Percentiles rank a stretch among this genome's conserved stretches.
These are phyloP conservation scores for Apaloderma vittatum DNA, from an alignment of 2,113 vertebrate species.

Conservation along the genomic window DNA sequence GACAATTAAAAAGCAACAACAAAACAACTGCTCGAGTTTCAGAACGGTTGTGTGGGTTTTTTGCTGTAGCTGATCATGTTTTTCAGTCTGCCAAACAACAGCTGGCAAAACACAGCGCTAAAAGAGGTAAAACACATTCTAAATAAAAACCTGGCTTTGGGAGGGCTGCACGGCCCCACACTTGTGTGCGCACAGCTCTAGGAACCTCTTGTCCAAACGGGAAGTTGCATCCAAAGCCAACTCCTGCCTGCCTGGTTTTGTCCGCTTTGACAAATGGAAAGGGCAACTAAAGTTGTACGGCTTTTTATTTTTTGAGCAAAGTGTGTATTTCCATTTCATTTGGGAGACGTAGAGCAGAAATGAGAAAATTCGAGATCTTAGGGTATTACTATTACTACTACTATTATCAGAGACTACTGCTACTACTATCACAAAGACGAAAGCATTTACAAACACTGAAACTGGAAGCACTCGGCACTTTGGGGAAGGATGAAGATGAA, in stretches of 20 bases:
- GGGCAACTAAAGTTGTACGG: background rate
- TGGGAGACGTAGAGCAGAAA: background rate
- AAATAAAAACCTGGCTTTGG: background rate
- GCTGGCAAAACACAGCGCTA: background rate
- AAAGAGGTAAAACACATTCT: background rate
- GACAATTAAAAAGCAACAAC: no score
- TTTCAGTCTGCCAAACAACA: background rate
- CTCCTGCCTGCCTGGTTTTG: background rate
- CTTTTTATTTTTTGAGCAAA: background rate
- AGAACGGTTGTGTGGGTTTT: rapidly evolving
- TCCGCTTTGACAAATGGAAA: background rate
- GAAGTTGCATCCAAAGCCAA: background rate
- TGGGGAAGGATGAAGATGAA: background rate
- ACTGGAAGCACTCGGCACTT: background rate
- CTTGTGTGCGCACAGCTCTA: rapidly evolving
- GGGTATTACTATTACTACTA: background rate
- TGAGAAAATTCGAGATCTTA: background rate
- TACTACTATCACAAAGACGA: background rate
- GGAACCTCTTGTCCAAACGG: background rate
- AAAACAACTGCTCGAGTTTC: background rate
- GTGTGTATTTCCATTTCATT: background rate
- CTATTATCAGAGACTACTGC: background rate
- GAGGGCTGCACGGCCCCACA: background rate
- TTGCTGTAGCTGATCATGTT: background rate
- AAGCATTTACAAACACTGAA: background rate